Evolutionary conservation across 2,888 invertebrate genomes (phyloP).

Genomic region (Chorisops tibialis): DNA sequence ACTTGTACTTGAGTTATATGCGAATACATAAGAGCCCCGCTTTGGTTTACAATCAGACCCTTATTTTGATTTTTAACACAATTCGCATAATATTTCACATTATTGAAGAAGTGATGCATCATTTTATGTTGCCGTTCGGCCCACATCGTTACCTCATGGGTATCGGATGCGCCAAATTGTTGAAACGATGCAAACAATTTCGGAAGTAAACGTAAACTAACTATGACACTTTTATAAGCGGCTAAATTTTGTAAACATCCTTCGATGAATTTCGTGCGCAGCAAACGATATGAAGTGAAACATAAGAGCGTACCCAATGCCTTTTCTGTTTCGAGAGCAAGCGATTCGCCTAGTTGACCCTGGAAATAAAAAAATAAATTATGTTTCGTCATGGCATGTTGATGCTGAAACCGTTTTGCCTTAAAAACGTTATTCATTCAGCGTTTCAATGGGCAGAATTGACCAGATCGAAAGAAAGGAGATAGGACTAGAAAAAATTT

Average conservation of each 20-base stretch:
- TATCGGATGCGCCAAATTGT: constrained; percentile 81
- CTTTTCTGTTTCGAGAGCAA: constrained; percentile 91
- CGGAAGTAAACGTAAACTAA: constrained; percentile 82
- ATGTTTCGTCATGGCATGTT: too few relatives aligned
- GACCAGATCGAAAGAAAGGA: too few relatives aligned
- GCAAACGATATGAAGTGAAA: constrained; percentile 84
- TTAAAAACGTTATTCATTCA: too few relatives aligned
- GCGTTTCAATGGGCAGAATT: too few relatives aligned
- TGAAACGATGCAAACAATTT: constrained; percentile 89
- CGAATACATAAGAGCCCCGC: constrained; percentile 56
- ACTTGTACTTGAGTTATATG: constrained; percentile 90
- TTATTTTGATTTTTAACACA: constrained; percentile 45
- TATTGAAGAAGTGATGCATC: constrained; percentile 90
- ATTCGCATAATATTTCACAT: constrained; percentile 71
- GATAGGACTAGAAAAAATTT: neutral
- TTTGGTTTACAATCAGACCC: constrained; percentile 41
- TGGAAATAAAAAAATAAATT: constrained; percentile 44
- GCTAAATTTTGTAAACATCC: constrained; percentile 88
- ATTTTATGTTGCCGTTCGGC: constrained; percentile 88
- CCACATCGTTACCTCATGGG: constrained; percentile 86
- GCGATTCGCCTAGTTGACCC: constrained; percentile 83
- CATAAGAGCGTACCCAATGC: constrained; percentile 84
- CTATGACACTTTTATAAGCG: constrained; percentile 84
- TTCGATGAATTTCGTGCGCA: constrained; percentile 91
- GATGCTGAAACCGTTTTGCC: too few relatives aligned